A percentile compares a stretch with the other conserved stretches of the same genome.
These are phyloP conservation scores for Apomyelois bistriatella DNA, from an alignment of 2,888 invertebrate genomes.

Conservation along the genomic window DNA sequence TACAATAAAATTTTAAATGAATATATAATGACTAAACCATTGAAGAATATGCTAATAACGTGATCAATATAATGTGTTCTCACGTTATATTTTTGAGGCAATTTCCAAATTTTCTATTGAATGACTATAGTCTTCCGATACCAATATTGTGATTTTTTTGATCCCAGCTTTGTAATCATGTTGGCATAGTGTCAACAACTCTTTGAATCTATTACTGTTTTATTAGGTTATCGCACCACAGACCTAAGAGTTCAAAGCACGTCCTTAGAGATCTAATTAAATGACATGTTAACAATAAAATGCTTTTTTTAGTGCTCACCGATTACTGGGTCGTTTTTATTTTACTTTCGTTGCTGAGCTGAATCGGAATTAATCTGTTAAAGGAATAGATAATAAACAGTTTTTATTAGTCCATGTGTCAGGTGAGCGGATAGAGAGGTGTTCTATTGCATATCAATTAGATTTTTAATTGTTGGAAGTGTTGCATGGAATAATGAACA, in stretches of 20 bases:
- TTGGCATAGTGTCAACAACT: conserved; percentile 6
- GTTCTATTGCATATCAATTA: conserved; percentile 56
- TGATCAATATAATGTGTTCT: too few relatives aligned
- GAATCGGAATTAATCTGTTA: conserved; percentile 56
- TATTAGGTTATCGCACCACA: conserved; percentile 28
- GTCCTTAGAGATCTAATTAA: conserved; percentile 50
- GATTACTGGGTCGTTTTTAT: conserved; percentile 50
- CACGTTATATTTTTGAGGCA: too few relatives aligned
- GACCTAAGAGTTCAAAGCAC: conserved; percentile 31
- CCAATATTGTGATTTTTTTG: conserved; percentile 4
- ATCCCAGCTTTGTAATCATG: conserved; percentile 19
- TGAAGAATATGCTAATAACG: too few relatives aligned
- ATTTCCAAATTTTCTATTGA: too few relatives aligned
- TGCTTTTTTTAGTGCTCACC: conserved; percentile 46
- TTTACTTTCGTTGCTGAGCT: conserved; percentile 43
- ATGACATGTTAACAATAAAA: conserved; percentile 55
- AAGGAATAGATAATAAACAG: conserved; percentile 47
- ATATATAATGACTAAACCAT: too few relatives aligned
- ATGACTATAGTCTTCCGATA: neutral
- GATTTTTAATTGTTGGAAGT: conserved; percentile 66
- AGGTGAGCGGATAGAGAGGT: conserved; percentile 50
- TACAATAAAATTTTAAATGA: too few relatives aligned
- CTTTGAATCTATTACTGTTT: conserved; percentile 16
- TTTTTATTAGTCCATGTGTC: conserved; percentile 65
- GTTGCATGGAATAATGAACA: conserved; percentile 51